Conservation (phyloP, 1,140 invertebrate genomes). For the Leptopilina boulardi region DNA sequence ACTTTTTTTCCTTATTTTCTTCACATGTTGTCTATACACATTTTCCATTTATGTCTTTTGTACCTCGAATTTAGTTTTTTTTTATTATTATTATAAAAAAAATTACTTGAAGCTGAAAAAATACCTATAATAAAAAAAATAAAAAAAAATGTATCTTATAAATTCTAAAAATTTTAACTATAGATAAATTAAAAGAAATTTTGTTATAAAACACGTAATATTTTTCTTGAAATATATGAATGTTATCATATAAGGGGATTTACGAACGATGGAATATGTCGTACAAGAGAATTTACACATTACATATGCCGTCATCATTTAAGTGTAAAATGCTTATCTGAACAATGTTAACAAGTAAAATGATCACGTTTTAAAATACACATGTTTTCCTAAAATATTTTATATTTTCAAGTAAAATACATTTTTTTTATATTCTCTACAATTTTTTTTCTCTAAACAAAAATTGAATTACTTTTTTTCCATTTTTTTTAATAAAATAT, state of each 20-base stretch:
- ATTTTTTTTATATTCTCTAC: too few relatives aligned
- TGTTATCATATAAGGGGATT: not conserved
- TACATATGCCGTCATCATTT: conserved; percentile 9
- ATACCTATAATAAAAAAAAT: not conserved
- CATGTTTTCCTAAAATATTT: not conserved
- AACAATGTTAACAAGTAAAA: not conserved
- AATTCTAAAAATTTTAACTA: too few relatives aligned
- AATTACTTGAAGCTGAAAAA: not conserved
- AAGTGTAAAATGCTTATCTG: not conserved
- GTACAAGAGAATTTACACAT: conserved; percentile 1
- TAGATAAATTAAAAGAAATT: too few relatives aligned
- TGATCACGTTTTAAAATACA: conserved; percentile 14
- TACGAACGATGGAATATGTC: conserved; percentile 2
- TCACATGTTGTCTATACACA: too few relatives aligned
- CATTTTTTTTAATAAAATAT: too few relatives aligned
- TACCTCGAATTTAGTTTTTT: too few relatives aligned
- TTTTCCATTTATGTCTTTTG: too few relatives aligned
- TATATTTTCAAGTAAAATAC: not conserved
- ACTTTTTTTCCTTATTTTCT: not conserved
- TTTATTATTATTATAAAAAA: not conserved
- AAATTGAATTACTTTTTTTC: too few relatives aligned
- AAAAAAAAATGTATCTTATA: not conserved
- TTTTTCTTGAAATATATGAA: not conserved
- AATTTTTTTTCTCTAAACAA: too few relatives aligned
- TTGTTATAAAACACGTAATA: not conserved